A percentile compares a stretch with the other conserved stretches of the same genome.
These are phyloP conservation scores for Carassius gibelio DNA, from an alignment of 2,113 vertebrate genomes.

Conservation along the genomic window DNA sequence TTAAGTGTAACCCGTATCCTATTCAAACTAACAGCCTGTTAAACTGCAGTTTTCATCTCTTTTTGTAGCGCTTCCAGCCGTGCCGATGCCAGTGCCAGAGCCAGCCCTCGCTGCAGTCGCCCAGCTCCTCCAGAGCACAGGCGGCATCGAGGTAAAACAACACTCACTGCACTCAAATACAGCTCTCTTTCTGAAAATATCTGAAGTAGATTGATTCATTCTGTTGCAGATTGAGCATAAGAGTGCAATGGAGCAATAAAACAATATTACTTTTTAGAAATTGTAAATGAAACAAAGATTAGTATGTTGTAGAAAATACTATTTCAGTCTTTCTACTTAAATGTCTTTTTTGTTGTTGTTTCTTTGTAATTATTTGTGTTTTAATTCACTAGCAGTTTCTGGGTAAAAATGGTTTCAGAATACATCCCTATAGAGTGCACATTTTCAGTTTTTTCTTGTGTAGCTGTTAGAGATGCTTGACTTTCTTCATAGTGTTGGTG, in stretches of 20 bases:
- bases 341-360: no score
- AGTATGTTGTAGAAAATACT: no score
- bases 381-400: no score
- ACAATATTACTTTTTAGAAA: no score
- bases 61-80: slow-evolving; percentile 19
- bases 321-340: no score
- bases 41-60: not conserved
- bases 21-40: not conserved
- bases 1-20: not conserved
- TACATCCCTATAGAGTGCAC: no score
- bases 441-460: no score
- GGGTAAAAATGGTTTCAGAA: no score
- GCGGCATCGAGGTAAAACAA: slow-evolving; percentile 86
- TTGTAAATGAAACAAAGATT: no score
- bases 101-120: slow-evolving; percentile 89
- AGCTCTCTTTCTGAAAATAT: not conserved
- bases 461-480: no score
- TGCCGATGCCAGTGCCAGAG: not conserved
- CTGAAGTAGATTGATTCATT: not conserved
- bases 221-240: not conserved
- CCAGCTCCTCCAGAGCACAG: slow-evolving; percentile 90
- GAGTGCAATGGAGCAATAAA: not conserved
- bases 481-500: no score
- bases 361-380: no score
- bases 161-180: not conserved